Base-by-base conservation (phyloP, 2,797 vertebrate genomes). In the Cyprinella venusta region DNA sequence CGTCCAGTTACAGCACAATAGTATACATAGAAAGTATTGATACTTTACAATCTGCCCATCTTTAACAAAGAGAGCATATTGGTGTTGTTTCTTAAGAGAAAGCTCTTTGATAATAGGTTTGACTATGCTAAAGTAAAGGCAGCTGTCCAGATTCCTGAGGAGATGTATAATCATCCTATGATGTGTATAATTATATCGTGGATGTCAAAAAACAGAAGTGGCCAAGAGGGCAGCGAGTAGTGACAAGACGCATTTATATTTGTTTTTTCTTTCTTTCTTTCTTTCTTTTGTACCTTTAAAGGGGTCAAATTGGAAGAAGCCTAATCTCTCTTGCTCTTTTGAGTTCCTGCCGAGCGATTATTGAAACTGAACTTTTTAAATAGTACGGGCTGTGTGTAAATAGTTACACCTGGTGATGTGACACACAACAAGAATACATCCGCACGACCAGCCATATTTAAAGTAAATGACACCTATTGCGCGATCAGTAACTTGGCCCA, bases 81-180 rank as follows among this genome's bases (percentile, higher is more conserved):
- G 91, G 91, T 90, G 92, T 92, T 88, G 91, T 90, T 91, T 91
- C 91, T 93, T 89, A 92, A 93, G 89, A 92, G 92, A 91, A 94
- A 92, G 90, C 90, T 91, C 90, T 94, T 92, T 90, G 90, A 94
- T 92, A 93, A 86, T 90, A 93, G 92, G 92, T 90, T 94, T 91
- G 91, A 91, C 89, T 65, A 78, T 92, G 93, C 92, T 89, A 91
- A 90, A 91, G 93, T 93, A 94, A 91, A 94, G 95, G 96, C 96
- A 91, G 94, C 92, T 92, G 90, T 96, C 96, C 96, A 97, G 96
- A 95, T 95, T 94, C 95, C 94, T 95, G 93, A 93, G 94, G 94
- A 96, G 96, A 95, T 95, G 93, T 96, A 94, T 95, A 96, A 96
- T 97, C 95, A 96, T 94, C 93, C 90, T 92, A 81, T 94, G 95